A percentile compares a stretch with the other conserved stretches of the same genome.
phyloP scores from a whole-genome alignment of 2,888 invertebrate genomes.

The Polyommatus icarus region DNA sequence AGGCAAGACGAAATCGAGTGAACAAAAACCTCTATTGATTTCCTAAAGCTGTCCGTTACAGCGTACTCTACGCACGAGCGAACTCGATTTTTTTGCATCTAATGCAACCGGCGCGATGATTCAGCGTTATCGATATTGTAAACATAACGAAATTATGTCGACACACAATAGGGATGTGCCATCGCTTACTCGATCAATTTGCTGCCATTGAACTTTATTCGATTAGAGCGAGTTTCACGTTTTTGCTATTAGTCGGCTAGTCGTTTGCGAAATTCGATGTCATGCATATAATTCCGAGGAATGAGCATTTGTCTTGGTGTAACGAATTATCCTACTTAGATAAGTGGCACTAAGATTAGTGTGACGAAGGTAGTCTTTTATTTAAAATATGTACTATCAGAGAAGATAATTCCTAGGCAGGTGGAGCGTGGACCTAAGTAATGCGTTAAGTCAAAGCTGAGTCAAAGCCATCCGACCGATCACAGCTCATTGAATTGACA shows the following conservation, averaged over 20 bases:
- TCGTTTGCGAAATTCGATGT: conserved; percentile 31
- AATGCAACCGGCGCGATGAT: conserved; percentile 68
- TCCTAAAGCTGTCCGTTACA: conserved; percentile 68
- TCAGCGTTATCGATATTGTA: conserved; percentile 64
- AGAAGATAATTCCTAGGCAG: too few relatives aligned
- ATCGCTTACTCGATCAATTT: conserved; percentile 59
- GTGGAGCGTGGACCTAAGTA: too few relatives aligned
- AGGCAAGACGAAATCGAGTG: conserved; percentile 55
- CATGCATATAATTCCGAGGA: conserved; percentile 3
- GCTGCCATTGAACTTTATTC: conserved; percentile 52
- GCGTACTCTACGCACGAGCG: conserved; percentile 69
- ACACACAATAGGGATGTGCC: conserved; percentile 56
- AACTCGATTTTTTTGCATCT: conserved; percentile 66
- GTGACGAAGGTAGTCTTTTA: neutral
- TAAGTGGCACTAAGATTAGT: too few relatives aligned
- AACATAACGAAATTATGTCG: conserved; percentile 68
- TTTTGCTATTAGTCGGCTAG: conserved; percentile 51
- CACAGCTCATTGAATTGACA: too few relatives aligned
- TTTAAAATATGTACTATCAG: neutral
- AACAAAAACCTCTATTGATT: conserved; percentile 68
- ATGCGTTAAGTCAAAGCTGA: too few relatives aligned
- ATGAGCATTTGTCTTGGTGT: neutral
- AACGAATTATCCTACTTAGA: neutral
- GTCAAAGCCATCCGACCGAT: too few relatives aligned
- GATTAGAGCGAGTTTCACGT: conserved; percentile 43